Percentiles rank a stretch among this genome's conserved stretches.
Conservation (phyloP, 2,113 vertebrate genomes). For the Paramormyrops kingsleyae region DNA sequence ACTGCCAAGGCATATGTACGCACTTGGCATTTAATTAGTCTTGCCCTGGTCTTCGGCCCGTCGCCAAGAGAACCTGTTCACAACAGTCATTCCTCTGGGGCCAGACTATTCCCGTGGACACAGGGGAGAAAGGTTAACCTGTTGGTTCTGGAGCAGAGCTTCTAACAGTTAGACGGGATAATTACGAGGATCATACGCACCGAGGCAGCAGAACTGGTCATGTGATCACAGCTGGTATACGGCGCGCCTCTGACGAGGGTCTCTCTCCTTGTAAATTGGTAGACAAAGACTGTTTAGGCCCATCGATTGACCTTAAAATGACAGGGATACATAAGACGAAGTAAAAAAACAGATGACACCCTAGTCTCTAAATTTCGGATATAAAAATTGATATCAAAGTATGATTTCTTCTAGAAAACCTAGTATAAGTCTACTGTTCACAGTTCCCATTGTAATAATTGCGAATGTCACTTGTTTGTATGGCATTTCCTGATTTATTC, state of each 20-base stretch:
- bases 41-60: neutral
- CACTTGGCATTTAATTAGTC: neutral
- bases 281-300: neutral
- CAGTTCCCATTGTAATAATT: neutral
- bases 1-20: neutral
- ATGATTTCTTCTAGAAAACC: neutral
- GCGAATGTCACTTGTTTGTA: neutral
- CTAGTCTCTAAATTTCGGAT: neutral
- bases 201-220: neutral
- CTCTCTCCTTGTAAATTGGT: neutral
- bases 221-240: neutral
- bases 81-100: neutral
- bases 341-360: neutral
- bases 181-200: neutral
- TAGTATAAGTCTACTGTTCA: neutral
- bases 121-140: constrained; percentile 12
- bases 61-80: neutral
- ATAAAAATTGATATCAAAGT: neutral
- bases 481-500: neutral
- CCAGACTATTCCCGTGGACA: neutral
- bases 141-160: neutral
- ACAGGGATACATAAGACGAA: neutral
- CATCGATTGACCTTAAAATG: neutral
- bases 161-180: neutral
- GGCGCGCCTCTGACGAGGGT: neutral